These are phyloP conservation scores for Hippoglossus hippoglossus DNA, from an alignment of 2,797 vertebrate species.

Conservation along the genomic window DNA sequence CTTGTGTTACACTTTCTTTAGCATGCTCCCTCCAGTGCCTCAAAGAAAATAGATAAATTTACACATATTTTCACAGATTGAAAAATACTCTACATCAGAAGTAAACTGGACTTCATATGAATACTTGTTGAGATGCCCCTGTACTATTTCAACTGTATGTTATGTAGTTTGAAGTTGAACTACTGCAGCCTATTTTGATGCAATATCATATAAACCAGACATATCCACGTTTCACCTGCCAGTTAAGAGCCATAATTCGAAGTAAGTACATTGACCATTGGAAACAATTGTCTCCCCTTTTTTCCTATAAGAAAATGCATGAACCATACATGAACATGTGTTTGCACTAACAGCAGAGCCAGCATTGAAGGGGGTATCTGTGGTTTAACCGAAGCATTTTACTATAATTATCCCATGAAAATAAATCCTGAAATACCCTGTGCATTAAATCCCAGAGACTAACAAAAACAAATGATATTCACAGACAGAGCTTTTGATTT, in stretches of 20 bases:
- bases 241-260: background rate
- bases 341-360: constrained; percentile 36
- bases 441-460: constrained; percentile 20
- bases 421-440: background rate
- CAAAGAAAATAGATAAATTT: too few relatives aligned
- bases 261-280: background rate
- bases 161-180: background rate
- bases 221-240: background rate
- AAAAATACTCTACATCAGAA: background rate
- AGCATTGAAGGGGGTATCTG: constrained; percentile 25
- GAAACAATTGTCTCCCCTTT: background rate
- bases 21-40: too few relatives aligned
- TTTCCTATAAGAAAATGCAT: constrained; percentile 31
- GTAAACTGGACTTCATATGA: background rate
- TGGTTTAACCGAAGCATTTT: constrained; percentile 48
- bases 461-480: constrained; percentile 17
- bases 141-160: background rate
- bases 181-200: background rate
- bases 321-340: constrained; percentile 42
- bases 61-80: background rate
- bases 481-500: constrained; percentile 9
- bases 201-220: constrained; percentile 4
- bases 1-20: background rate
- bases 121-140: too few relatives aligned
- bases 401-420: too few relatives aligned